Evolutionary conservation across 37 sponge, comb jelly and placozoan genomes (phyloP).

Genomic region (Geodia barretti): DNA sequence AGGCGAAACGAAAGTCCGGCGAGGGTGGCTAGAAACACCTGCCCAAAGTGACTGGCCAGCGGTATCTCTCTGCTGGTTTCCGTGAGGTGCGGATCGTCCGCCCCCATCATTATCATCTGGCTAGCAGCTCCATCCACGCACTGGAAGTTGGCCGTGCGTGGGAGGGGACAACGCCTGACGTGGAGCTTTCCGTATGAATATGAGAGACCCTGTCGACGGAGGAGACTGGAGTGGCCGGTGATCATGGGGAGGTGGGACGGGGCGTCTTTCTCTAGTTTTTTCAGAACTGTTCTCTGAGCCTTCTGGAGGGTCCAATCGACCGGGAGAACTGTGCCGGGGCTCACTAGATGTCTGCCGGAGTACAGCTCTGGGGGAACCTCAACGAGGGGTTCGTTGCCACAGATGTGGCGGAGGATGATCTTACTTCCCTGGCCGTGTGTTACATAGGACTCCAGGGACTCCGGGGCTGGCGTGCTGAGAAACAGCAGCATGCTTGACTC

Average conservation of each 20-base stretch:
- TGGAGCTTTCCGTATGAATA: constrained; percentile 75
- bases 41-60: constrained; percentile 80
- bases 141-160: constrained; percentile 64
- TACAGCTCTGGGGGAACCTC: constrained; percentile 37
- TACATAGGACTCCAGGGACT: background rate
- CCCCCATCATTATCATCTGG: constrained; percentile 53
- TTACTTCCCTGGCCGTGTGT: constrained; percentile 28
- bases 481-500: constrained; percentile 70
- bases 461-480: constrained; percentile 15
- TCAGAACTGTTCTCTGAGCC: constrained; percentile 39
- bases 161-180: constrained; percentile 64
- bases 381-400: background rate
- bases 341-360: constrained; percentile 49
- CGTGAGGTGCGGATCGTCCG: constrained; percentile 52
- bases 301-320: constrained; percentile 8
- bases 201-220: constrained; percentile 25
- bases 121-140: constrained; percentile 62
- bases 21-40: constrained; percentile 53
- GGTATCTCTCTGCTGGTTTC: constrained; percentile 59
- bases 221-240: constrained; percentile 1
- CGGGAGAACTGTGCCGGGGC: constrained; percentile 52
- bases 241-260: constrained; percentile 43
- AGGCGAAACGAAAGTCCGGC: constrained; percentile 44
- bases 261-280: constrained; percentile 42
- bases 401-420: constrained; percentile 35